Conservation (phyloP, 2,113 vertebrate species). For the Rafetus swinhoei region DNA sequence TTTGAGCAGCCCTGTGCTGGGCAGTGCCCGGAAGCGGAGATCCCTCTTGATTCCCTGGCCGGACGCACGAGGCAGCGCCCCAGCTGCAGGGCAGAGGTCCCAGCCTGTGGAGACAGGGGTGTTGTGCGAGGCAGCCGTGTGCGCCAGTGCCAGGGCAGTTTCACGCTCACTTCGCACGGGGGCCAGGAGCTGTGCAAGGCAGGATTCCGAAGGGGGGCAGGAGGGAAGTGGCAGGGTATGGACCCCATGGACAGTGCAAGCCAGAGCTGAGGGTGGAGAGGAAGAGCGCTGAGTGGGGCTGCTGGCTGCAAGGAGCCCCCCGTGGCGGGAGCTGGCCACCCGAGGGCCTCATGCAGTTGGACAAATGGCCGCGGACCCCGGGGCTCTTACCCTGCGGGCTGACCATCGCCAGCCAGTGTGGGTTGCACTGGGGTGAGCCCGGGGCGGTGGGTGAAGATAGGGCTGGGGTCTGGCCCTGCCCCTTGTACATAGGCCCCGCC, state of each 20-base stretch:
- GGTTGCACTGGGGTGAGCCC: too few species aligned
- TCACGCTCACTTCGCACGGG: not conserved
- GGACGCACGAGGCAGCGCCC: too few species aligned
- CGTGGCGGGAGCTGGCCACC: not conserved
- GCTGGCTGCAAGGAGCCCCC: not conserved
- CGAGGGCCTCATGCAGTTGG: not conserved
- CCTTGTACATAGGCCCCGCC: too few species aligned
- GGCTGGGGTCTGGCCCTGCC: too few species aligned
- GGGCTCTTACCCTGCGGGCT: not conserved
- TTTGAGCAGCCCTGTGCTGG: rapidly evolving
- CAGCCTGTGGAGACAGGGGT: too few species aligned
- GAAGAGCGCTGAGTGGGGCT: not conserved
- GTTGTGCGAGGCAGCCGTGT: too few species aligned
- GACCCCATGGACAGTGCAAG: not conserved
- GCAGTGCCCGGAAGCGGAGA: not conserved
- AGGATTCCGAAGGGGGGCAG: not conserved
- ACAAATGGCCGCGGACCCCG: too few species aligned
- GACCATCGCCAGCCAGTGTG: not conserved
- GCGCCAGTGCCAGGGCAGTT: not conserved
- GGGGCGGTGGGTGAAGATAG: too few species aligned
- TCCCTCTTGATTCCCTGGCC: not conserved
- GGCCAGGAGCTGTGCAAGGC: not conserved
- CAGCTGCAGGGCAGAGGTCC: too few species aligned
- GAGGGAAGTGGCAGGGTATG: not conserved
- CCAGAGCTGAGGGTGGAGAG: not conserved